These are phyloP conservation scores for Procambarus clarkii DNA, from an alignment of 1,140 invertebrate genomes.

Conservation along the genomic window DNA sequence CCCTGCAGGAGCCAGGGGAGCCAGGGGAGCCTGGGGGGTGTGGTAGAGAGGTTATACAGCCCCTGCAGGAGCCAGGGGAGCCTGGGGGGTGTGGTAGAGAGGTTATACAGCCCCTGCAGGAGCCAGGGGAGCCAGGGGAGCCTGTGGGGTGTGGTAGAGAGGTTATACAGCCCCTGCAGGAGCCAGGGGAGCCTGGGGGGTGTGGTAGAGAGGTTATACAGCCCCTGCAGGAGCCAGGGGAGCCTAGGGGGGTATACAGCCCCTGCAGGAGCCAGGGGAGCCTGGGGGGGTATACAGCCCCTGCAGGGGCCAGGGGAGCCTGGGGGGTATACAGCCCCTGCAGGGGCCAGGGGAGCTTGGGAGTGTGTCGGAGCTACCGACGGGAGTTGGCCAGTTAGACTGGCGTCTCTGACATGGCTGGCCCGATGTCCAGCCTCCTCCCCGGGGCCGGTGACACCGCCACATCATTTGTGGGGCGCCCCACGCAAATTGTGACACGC, in stretches of 20 bases:
- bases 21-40: not conserved
- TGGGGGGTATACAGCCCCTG: not conserved
- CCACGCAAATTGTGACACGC: conserved; percentile 45
- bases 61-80: too few relatives aligned
- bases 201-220: too few relatives aligned
- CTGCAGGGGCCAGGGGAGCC: too few relatives aligned
- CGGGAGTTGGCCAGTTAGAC: conserved; percentile 42
- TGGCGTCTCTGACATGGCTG: conserved; percentile 43
- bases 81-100: not conserved
- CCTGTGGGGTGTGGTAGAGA: not conserved
- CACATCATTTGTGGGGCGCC: conserved; percentile 32
- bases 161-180: too few relatives aligned
- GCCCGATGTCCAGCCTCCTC: conserved; percentile 27
- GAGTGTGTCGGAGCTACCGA: not conserved
- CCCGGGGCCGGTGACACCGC: conserved; percentile 21
- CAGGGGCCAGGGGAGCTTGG: not conserved
- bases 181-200: not conserved
- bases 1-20: not conserved
- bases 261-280: not conserved
- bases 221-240: too few relatives aligned
- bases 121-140: too few relatives aligned
- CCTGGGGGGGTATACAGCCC: too few relatives aligned
- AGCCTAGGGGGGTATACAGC: not conserved
- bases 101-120: too few relatives aligned
- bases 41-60: too few relatives aligned